Base-by-base conservation (phyloP, 2,888 invertebrate genomes). In the Synanthedon formicaeformis region DNA sequence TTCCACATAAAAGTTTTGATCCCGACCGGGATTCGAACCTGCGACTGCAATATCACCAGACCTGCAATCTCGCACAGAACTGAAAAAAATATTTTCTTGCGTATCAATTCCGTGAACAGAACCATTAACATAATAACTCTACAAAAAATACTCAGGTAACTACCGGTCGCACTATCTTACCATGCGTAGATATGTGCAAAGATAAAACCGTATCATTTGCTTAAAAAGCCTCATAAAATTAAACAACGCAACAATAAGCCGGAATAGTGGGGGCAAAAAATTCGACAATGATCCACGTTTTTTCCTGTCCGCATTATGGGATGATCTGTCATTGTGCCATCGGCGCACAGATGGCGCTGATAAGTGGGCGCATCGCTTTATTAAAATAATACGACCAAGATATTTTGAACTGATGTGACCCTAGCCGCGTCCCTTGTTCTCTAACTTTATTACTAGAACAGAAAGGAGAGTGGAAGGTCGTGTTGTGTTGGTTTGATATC, bases 171-270 rank as follows among this genome's bases (percentile, higher is more conserved):
- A 45, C 50, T 68, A 73, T 75, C 71, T 69, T 61, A 62, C 57
- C 63, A 79, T 75, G 73, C 59, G 54, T 58, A 69, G 75, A 78
- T 13, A 8, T 81, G 70, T 61, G 57, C 64, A 64, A 59, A 73
- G 84, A 83, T 86, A 85, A 81, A 77, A 78, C 77, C 80, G 75
- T 86, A 83, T 86, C 86, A 87, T 85, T 87, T 83, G 85, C 84
- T 79, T 84, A 85, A 86, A 86, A 83, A 82, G 79, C 79, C 79
- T 81, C 76, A 81, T 80, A 76, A 84, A 82, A 84, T 84, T 80
- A 81, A 77, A 77, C 78, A 81, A 72, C 67, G 67, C 71, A 75
- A 85, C 84, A 86, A 86, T 81, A 73, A 74, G 68, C 75, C 70
- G 75, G 75, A 75, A 77, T 77, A 74, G 72, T 69, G 67, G 51